Evolutionary conservation across 2,888 invertebrate genomes (phyloP), one percentile per base, ranked within the genome.

Genomic region (Eledona agricola): DNA sequence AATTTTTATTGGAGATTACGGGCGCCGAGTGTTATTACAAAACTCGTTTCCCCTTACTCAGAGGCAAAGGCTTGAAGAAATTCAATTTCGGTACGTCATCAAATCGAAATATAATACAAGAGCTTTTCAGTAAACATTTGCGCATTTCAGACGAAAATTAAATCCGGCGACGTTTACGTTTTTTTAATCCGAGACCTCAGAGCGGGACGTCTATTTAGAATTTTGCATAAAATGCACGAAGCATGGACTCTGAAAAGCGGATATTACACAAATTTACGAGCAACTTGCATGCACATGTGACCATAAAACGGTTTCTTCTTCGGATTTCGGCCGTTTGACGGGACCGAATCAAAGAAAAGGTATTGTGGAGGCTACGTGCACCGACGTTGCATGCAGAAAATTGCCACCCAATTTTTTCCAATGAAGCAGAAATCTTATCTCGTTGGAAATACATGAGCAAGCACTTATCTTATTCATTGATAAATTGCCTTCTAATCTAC

Each of bases 211-310:
- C 11, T 37, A 12, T 37, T 37, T 37, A 23, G 20, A 13, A 29
- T 29, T 42, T 26, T 40, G 50, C 40, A 38, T 50, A 25, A 50
- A 50, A 50, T 29, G 28, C 23, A 35, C 15, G 35, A 29, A 17
- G 38, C 49, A 26, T 31, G 37, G 29, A 23, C 22, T 11, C 16
- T 26, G 22, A 42, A 37, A 47, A 47, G 38, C 47, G 47, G 53
- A 47, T 38, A 53, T 53, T 53, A 53, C 42, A 42, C 43, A 43
- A 35, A 53, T 42, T 53, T 53, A 49, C 43, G 28, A 35, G 23
- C 26, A 52, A 47, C 32, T 52, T 52, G 40, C 40, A 40, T 40
- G 47, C 46, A 52, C 25, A 46, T 32, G 25, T 29, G 37, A 26
- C 9, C n/a, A 26, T 34, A 34, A 51, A 51, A 32, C 4, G 25